phyloP scores from a whole-genome alignment of 2,113 vertebrate species.

The Colaptes auratus region DNA sequence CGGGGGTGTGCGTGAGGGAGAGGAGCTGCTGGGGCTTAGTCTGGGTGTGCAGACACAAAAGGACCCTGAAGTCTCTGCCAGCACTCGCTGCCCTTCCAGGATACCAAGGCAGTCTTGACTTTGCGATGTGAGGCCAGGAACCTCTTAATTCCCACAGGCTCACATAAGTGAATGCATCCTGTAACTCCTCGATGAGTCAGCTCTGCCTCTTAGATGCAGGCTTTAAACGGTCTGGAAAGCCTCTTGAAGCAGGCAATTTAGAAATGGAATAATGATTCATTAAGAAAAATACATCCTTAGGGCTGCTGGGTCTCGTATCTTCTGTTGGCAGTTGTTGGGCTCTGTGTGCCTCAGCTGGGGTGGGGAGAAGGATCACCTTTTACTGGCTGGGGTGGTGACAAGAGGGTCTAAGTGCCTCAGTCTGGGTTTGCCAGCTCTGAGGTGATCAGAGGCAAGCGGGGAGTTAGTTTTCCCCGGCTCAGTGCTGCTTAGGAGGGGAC shows the following conservation, averaged over 20 bases:
- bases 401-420: neutral
- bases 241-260: neutral
- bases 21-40: neutral
- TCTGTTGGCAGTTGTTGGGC: neutral
- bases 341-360: neutral
- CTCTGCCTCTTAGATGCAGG: neutral
- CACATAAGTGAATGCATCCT: neutral
- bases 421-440: neutral
- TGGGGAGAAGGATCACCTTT: neutral
- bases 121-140: neutral
- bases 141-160: neutral
- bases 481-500: neutral
- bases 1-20: neutral
- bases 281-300: neutral
- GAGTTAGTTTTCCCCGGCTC: neutral
- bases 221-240: neutral
- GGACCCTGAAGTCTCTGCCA: no score
- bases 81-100: fast-evolving
- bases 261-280: constrained; percentile 4
- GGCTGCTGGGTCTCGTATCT: neutral
- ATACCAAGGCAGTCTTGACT: neutral
- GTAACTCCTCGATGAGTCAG: neutral
- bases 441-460: neutral
- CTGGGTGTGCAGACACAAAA: neutral
- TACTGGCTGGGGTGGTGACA: neutral